These are phyloP conservation scores for Chelidonichthys spinosus DNA, from an alignment of 2,797 vertebrate genomes.

Conservation along the genomic window DNA sequence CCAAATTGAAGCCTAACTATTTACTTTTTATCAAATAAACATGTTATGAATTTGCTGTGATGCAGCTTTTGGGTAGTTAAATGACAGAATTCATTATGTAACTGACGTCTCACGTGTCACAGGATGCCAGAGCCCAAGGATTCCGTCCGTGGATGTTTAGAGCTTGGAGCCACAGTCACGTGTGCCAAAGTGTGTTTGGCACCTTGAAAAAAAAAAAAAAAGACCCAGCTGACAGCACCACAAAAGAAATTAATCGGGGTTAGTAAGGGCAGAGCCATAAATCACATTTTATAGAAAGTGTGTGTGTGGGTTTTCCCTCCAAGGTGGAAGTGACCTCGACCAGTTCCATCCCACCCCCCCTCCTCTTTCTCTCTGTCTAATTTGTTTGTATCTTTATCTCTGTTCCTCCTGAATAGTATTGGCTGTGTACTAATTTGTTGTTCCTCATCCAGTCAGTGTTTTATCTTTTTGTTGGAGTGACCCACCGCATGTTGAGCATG, in stretches of 20 bases:
- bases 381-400: slow-evolving; percentile 12
- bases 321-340: slow-evolving; percentile 63
- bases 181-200: slow-evolving; percentile 33
- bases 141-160: slow-evolving; percentile 20
- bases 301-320: slow-evolving; percentile 29
- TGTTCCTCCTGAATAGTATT: background rate
- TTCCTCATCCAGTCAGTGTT: too few relatives aligned
- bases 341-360: slow-evolving; percentile 6
- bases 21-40: background rate
- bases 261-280: slow-evolving; percentile 46
- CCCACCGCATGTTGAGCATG: too few relatives aligned
- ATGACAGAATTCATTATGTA: slow-evolving; percentile 44
- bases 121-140: slow-evolving; percentile 27
- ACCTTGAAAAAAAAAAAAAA: slow-evolving; percentile 22
- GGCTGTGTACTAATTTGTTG: too few relatives aligned
- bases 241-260: slow-evolving; percentile 58
- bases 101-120: slow-evolving; percentile 26
- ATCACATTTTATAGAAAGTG: slow-evolving; percentile 34
- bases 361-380: slow-evolving; percentile 15
- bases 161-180: slow-evolving; percentile 34
- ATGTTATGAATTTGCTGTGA: slow-evolving; percentile 9
- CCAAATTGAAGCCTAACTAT: background rate
- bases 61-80: slow-evolving; percentile 46
- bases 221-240: slow-evolving; percentile 44
- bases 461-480: too few relatives aligned